A percentile compares a stretch with the other conserved stretches of the same genome.
These are phyloP conservation scores for Fukomys damarensis DNA, from an alignment of 2,113 vertebrate species.

Conservation along the genomic window DNA sequence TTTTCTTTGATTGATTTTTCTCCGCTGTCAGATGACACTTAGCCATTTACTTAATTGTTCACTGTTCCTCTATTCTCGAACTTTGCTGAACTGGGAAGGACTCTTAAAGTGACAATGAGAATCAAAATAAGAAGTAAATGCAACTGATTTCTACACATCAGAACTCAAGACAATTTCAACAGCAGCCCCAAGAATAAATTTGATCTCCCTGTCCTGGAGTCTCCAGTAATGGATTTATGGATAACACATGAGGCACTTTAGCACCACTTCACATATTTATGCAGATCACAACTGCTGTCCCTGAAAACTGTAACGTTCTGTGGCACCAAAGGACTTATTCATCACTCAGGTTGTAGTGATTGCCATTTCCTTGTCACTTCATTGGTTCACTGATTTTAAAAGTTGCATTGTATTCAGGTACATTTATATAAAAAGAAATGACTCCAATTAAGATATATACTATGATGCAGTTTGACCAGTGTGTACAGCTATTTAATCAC, in stretches of 20 bases:
- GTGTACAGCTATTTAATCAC: neutral
- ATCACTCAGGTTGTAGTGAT: neutral
- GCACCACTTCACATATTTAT: neutral
- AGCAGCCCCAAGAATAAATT: neutral
- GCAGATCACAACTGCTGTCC: neutral
- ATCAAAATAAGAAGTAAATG: neutral
- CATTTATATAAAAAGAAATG: neutral
- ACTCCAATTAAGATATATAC: neutral
- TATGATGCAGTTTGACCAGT: neutral
- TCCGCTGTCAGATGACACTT: neutral
- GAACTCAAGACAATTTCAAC: neutral
- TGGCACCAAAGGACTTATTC: neutral
- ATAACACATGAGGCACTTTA: neutral
- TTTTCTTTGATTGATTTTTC: neutral
- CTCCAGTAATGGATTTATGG: neutral
- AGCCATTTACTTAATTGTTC: neutral
- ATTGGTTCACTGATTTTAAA: neutral
- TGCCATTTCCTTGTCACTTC: neutral
- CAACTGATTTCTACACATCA: neutral
- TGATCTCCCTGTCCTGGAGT: neutral
- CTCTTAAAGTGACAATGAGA: neutral
- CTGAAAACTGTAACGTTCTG: neutral
- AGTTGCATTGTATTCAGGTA: neutral
- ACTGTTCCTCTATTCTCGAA: neutral
- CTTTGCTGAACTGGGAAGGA: neutral